Base-by-base conservation (phyloP, 2,797 vertebrate genomes). In the Muscicapa comitata region DNA sequence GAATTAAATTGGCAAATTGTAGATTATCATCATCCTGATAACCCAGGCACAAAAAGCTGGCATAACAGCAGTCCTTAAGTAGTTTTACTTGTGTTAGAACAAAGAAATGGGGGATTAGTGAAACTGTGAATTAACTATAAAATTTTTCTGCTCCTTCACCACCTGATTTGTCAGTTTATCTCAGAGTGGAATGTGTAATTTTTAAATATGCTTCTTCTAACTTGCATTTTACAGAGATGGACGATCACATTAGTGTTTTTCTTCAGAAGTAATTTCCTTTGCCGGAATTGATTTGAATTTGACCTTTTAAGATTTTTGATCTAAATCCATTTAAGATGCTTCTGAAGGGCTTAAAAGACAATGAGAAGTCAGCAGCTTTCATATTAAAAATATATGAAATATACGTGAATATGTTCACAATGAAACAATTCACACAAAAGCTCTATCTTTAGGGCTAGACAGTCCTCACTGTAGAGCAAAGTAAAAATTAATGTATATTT, bases 261-360 rank as follows among this genome's bases (percentile, higher is more conserved):
- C 53, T 87, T 76, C 50, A 62, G 40, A 93, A 77, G 29, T 72
- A 62, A 92, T 94, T 92, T 94, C 47, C 61, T 77, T 95, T 75
- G 15, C 21, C 55, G 71, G 24, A 57, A 33, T 77, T 57, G 21
- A 82, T 91, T 81, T 88, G 33, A 91, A 74, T 94, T 90, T 92
- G 68, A 88, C 65, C 84, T 96, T 94, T 90, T 55, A 59, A 86
- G 26, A 59, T 83, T 78, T 95, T 51, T 91, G n/a, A 51, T 93
- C 53, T 88, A 83, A 90, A 94, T 92, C 54, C 31, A 35, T 91
- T 92, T 90, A 86, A 91, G 54, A 55, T 77, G 24, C 26, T 86
- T 94, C 65, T 48, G 47, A 90, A 88, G 29, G 40, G 17, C 65
- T 51, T 85, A 74, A 77, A 73, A 83, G 71, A 82, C 88, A 90